A percentile compares a stretch with the other conserved stretches of the same genome.
These are phyloP conservation scores for Euplagia quadripunctaria DNA, from an alignment of 2,888 invertebrate genomes.

Conservation along the genomic window DNA sequence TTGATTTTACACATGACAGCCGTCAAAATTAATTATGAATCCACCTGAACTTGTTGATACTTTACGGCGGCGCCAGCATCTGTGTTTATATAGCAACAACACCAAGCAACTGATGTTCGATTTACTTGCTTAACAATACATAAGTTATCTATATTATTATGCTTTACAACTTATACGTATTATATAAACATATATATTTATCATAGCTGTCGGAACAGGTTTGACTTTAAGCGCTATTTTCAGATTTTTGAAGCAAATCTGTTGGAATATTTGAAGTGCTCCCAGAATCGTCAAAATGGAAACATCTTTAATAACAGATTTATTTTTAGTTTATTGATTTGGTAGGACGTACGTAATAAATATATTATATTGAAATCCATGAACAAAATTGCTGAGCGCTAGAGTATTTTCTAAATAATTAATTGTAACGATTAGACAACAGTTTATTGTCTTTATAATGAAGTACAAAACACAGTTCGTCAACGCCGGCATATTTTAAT, in stretches of 20 bases:
- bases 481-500: no score
- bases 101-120: slow-evolving; percentile 25
- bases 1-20: slow-evolving; percentile 16
- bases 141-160: slow-evolving; percentile 11
- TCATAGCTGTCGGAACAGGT: no score
- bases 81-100: slow-evolving; percentile 19
- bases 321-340: not conserved
- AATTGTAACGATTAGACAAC: not conserved
- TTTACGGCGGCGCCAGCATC: slow-evolving; percentile 19
- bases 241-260: not conserved
- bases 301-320: not conserved
- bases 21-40: slow-evolving; percentile 45
- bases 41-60: slow-evolving; percentile 39
- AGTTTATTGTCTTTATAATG: not conserved
- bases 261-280: not conserved
- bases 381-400: no score
- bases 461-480: not conserved
- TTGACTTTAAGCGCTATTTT: not conserved
- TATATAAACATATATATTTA: no score
- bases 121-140: slow-evolving; percentile 26
- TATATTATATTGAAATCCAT: no score
- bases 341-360: no score
- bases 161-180: no score
- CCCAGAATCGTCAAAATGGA: not conserved
- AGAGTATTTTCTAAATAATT: not conserved